Percentiles rank a stretch among this genome's conserved stretches.
These are phyloP conservation scores for Pteropus alecto DNA, from an alignment of 2,113 vertebrate species.

Conservation along the genomic window DNA sequence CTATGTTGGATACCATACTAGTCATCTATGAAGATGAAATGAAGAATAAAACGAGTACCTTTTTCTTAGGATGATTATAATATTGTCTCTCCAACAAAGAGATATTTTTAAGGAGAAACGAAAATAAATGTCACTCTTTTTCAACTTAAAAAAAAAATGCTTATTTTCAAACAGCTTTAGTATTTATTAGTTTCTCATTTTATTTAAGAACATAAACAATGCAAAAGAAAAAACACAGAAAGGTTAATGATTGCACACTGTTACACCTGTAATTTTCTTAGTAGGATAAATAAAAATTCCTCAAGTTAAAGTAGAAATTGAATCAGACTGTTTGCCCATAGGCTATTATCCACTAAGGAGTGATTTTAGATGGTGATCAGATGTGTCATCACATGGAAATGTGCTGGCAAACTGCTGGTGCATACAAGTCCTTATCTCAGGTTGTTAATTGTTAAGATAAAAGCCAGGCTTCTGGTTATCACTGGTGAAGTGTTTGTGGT, in stretches of 20 bases:
- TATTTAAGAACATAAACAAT: neutral
- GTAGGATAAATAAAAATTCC: constrained; percentile 6
- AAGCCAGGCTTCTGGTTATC: neutral
- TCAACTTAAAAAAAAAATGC: neutral
- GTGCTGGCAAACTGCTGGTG: constrained; percentile 1
- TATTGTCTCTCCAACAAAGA: neutral
- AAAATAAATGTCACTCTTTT: neutral
- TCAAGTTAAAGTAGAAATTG: constrained; percentile 20
- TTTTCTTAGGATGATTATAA: neutral
- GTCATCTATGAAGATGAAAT: neutral
- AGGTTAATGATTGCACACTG: neutral
- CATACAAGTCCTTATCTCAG: constrained; percentile 18
- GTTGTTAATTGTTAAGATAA: neutral
- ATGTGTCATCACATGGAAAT: neutral
- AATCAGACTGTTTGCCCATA: neutral
- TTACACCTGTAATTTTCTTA: neutral
- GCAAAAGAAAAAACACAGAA: neutral
- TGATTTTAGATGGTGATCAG: neutral
- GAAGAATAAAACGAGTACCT: neutral
- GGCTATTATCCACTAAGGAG: neutral
- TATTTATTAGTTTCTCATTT: constrained; percentile 5
- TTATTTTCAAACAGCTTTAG: neutral
- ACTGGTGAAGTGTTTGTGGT: neutral
- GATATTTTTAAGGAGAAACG: neutral
- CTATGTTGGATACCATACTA: neutral